Conservation (phyloP, 2,113 vertebrate species). For the Irena cyanogastra region DNA sequence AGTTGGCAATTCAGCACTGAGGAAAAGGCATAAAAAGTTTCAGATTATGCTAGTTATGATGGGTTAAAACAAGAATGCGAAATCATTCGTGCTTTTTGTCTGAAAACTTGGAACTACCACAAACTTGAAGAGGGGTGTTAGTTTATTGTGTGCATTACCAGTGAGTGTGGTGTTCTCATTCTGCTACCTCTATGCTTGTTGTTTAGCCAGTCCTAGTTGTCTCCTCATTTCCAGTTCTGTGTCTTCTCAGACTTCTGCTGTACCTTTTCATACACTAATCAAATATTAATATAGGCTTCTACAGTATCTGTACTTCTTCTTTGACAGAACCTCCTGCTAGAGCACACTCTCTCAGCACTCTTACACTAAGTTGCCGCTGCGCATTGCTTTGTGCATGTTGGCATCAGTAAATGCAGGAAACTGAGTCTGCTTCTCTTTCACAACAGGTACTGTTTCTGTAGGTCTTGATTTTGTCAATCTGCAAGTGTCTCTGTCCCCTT, state of each 20-base stretch:
- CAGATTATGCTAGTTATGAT: background rate
- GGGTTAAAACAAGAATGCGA: background rate
- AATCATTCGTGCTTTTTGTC: background rate
- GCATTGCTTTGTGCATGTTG: slow-evolving; percentile 49
- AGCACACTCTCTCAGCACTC: slow-evolving; percentile 18
- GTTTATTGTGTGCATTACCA: background rate
- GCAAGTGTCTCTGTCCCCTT: background rate
- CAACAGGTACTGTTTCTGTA: slow-evolving; percentile 51
- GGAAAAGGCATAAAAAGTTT: background rate
- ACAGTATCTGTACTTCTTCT: slow-evolving; percentile 52
- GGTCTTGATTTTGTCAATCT: slow-evolving; percentile 6
- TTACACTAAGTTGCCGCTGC: slow-evolving; percentile 13
- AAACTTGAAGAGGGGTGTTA: background rate
- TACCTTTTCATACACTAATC: slow-evolving; percentile 1
- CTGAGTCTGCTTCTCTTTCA: slow-evolving; percentile 41
- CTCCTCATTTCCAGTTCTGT: background rate
- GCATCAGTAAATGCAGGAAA: slow-evolving; percentile 44
- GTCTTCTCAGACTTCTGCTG: background rate
- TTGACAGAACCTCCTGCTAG: slow-evolving; percentile 54
- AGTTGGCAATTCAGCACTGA: background rate
- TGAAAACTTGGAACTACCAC: background rate
- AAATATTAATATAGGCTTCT: background rate
- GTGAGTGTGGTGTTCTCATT: background rate
- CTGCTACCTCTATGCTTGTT: background rate
- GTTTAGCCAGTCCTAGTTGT: background rate